phyloP scores from a whole-genome alignment of 2,113 vertebrate species.

The Mirza zaza region DNA sequence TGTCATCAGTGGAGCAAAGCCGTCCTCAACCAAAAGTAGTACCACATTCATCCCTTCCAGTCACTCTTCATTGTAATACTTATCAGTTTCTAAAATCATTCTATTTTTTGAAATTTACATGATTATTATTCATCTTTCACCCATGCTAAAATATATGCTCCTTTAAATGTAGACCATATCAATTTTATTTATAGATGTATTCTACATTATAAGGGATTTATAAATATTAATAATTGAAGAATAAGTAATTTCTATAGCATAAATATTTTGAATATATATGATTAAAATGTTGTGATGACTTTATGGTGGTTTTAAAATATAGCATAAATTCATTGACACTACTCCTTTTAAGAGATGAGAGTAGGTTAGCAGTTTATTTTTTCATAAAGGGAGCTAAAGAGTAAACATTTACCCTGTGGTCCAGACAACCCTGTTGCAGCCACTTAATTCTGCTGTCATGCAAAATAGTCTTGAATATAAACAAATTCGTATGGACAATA shows the following conservation, averaged over 20 bases:
- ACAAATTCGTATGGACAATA: not conserved
- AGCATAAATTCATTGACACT: not conserved
- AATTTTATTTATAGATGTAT: not conserved
- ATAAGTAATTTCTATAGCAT: not conserved
- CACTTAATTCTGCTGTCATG: not conserved
- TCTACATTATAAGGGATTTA: not conserved
- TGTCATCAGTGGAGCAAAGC: not conserved
- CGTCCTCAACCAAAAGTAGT: not conserved
- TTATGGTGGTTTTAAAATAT: not conserved
- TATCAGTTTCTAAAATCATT: not conserved
- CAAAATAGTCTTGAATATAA: not conserved
- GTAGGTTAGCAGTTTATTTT: not conserved
- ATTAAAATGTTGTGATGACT: not conserved
- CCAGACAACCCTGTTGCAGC: not conserved
- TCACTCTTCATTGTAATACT: not conserved
- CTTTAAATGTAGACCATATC: not conserved
- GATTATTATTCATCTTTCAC: not conserved
- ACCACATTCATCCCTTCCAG: not conserved
- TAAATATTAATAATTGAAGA: not conserved
- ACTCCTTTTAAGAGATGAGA: not conserved
- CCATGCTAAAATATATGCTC: not conserved
- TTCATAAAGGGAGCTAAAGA: not conserved
- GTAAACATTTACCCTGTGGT: not conserved
- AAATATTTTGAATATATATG: not conserved
- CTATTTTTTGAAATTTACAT: not conserved